Evolutionary conservation across 2,888 invertebrate genomes (phyloP).

Genomic region (Euclidia mi): DNA sequence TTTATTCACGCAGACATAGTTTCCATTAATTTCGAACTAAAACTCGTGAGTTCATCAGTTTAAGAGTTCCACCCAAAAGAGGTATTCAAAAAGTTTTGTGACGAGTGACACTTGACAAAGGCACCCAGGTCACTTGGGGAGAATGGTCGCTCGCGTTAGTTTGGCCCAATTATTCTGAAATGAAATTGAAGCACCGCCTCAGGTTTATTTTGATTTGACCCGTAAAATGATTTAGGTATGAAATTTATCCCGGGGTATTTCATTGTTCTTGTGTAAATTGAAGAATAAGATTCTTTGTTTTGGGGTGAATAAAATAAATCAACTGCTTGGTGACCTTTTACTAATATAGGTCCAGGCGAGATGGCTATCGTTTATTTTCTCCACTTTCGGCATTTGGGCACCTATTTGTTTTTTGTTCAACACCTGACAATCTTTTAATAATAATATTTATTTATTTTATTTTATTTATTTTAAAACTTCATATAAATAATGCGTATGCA

Average conservation of each 20-base stretch:
- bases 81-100: conserved; percentile 32
- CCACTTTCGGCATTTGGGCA: too few relatives aligned
- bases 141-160: conserved; percentile 2
- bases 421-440: too few relatives aligned
- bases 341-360: too few relatives aligned
- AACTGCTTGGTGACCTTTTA: too few relatives aligned
- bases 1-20: background rate
- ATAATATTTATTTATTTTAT: too few relatives aligned
- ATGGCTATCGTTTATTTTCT: too few relatives aligned
- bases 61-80: background rate
- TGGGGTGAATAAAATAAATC: too few relatives aligned
- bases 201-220: conserved; percentile 3
- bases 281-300: background rate
- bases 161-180: conserved; percentile 13
- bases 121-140: conserved; percentile 5
- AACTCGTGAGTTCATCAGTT: background rate
- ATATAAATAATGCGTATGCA: too few relatives aligned
- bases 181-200: conserved; percentile 2
- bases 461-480: too few relatives aligned
- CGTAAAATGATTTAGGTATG: background rate
- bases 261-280: background rate
- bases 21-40: background rate
- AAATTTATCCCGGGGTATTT: background rate
- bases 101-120: conserved; percentile 33
- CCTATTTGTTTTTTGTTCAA: too few relatives aligned